Percentiles rank a stretch among this genome's conserved stretches.
These are phyloP conservation scores for Syngnathus scovelli DNA, from an alignment of 2,113 vertebrate genomes.

Conservation along the genomic window DNA sequence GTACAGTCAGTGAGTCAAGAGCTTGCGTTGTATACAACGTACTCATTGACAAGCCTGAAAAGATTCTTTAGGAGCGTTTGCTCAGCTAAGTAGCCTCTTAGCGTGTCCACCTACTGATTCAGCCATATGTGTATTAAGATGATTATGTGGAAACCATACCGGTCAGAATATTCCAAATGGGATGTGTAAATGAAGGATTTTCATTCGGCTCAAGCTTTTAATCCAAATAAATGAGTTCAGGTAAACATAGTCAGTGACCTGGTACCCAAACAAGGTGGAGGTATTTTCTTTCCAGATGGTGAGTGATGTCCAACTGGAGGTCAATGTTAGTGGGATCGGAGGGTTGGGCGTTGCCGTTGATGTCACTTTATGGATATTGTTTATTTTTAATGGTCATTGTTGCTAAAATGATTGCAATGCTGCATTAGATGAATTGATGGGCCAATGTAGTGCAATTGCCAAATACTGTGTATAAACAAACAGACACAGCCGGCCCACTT, in stretches of 20 bases:
- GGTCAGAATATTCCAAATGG: no score
- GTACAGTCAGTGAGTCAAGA: no score
- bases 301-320: no score
- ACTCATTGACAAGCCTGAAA: constrained; percentile 28
- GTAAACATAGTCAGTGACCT: no score
- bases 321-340: no score
- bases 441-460: not conserved
- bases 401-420: not conserved
- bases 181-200: no score
- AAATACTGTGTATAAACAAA: not conserved
- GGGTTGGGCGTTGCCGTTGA: no score
- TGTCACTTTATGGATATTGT: no score
- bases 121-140: constrained; percentile 9
- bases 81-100: constrained; percentile 34
- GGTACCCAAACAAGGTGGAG: no score
- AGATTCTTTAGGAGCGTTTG: constrained; percentile 29
- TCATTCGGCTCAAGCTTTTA: no score
- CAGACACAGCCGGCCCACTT: constrained; percentile 21
- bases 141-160: constrained; percentile 33
- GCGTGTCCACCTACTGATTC: constrained; percentile 21
- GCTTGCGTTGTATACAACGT: not conserved
- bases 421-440: not conserved
- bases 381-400: not conserved
- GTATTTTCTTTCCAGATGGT: no score
- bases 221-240: no score